Conservation (phyloP, 2,113 vertebrate genomes). For the Rhodinocichla rosea region DNA sequence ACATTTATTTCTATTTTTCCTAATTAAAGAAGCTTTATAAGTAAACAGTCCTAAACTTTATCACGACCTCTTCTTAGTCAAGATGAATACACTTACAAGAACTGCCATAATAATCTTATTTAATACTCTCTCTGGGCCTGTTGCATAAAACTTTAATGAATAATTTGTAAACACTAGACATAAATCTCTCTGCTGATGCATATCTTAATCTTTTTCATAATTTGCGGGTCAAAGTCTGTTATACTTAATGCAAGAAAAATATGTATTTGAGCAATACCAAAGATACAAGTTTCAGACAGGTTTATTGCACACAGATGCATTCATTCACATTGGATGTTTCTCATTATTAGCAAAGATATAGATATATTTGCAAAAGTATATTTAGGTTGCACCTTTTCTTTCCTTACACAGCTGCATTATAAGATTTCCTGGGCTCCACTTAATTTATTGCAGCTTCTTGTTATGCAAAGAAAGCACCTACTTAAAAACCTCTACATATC, state of each 20-base stretch:
- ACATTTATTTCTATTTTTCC: neutral
- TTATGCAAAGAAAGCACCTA: conserved; percentile 52
- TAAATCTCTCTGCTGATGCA: conserved; percentile 54
- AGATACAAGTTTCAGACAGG: conserved; percentile 25
- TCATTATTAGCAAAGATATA: conserved; percentile 45
- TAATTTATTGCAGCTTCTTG: conserved; percentile 61
- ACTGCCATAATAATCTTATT: conserved; percentile 51
- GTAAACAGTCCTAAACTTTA: conserved; percentile 38
- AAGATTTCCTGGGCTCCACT: conserved; percentile 49
- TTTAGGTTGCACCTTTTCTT: conserved; percentile 49
- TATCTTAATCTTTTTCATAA: conserved; percentile 64
- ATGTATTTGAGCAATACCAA: conserved; percentile 42
- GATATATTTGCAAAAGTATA: conserved; percentile 38
- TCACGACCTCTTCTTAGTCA: conserved; percentile 20
- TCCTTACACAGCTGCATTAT: conserved; percentile 21
- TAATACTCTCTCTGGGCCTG: conserved; percentile 35
- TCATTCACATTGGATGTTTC: conserved; percentile 20
- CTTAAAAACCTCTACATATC: conserved; percentile 52
- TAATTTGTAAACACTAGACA: conserved; percentile 67
- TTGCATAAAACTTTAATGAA: conserved; percentile 60
- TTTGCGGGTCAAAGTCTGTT: conserved; percentile 60
- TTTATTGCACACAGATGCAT: conserved; percentile 44
- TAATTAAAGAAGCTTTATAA: conserved; percentile 43
- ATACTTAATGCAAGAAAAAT: conserved; percentile 39
- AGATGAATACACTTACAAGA: conserved; percentile 56